These are phyloP conservation scores for Zoanthus solanderi DNA, from an alignment of 92 coral and sea anemone species.

Conservation along the genomic window DNA sequence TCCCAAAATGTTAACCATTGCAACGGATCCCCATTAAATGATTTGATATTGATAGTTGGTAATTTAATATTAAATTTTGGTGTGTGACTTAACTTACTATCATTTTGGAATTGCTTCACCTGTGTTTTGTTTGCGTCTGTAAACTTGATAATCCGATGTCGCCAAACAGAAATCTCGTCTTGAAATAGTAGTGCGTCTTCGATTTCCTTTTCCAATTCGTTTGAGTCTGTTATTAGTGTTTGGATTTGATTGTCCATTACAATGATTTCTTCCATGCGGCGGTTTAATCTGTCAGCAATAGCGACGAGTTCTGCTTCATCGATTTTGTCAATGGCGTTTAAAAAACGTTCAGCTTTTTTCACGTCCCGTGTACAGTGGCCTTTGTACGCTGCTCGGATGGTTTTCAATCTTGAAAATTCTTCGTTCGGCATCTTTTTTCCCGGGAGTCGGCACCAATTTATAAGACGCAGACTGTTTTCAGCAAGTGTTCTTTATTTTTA, in stretches of 20 bases:
- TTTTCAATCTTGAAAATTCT: no score
- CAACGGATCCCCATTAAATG: conserved; percentile 42
- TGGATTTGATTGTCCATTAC: no score
- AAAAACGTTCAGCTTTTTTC: neutral
- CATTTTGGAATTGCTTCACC: neutral
- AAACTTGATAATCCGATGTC: neutral
- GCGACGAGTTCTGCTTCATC: conserved; percentile 25
- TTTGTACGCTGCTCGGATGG: no score
- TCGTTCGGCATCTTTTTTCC: no score
- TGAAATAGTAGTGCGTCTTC: neutral
- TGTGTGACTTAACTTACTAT: neutral
- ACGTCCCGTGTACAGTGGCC: no score
- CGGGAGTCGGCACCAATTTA: no score
- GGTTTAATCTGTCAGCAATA: neutral
- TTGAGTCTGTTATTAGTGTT: neutral
- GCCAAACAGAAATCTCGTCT: conserved; percentile 23
- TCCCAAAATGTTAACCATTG: conserved; percentile 44
- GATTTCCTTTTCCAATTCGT: neutral
- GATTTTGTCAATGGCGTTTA: neutral
- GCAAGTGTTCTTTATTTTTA: no score
- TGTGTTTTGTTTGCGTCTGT: neutral
- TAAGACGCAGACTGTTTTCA: no score
- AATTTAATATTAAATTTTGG: neutral
- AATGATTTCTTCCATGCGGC: no score
- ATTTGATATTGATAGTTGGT: conserved; percentile 1